A percentile compares a stretch with the other conserved stretches of the same genome.
phyloP scores from a whole-genome alignment of 2,888 invertebrate genomes.

The Patella pellucida region DNA sequence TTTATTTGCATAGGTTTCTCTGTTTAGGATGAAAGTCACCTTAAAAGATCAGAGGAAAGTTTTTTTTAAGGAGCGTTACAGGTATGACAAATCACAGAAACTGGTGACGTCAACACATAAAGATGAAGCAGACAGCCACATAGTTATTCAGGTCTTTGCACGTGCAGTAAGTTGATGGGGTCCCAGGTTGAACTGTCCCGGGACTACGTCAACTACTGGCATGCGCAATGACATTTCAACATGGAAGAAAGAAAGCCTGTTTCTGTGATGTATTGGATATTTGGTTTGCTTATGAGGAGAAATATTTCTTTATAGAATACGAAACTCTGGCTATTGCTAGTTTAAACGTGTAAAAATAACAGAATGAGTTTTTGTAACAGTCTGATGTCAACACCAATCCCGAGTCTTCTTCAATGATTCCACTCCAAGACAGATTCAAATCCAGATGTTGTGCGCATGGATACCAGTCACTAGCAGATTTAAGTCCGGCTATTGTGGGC shows the following conservation, averaged over 20 bases:
- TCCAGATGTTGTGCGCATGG: too few species aligned
- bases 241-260: too few species aligned
- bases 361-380: too few species aligned
- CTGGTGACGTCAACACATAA: background rate
- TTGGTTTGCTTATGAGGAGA: background rate
- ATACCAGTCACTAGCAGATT: background rate
- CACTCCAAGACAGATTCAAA: too few species aligned
- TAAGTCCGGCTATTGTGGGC: constrained; percentile 52
- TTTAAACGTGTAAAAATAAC: too few species aligned
- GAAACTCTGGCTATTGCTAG: background rate
- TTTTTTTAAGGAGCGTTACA: too few species aligned
- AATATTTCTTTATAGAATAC: background rate
- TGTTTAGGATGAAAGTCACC: too few species aligned
- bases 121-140: background rate
- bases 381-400: too few species aligned
- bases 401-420: too few species aligned
- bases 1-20: too few species aligned
- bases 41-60: too few species aligned
- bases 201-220: constrained; percentile 67
- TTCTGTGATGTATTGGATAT: background rate
- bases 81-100: background rate
- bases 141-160: constrained; percentile 16
- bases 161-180: constrained; percentile 64
- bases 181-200: constrained; percentile 60
- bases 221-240: constrained; percentile 24